Evolutionary conservation across 64 coral and sea anemone species (phyloP).

Genomic region (Actinia equina): DNA sequence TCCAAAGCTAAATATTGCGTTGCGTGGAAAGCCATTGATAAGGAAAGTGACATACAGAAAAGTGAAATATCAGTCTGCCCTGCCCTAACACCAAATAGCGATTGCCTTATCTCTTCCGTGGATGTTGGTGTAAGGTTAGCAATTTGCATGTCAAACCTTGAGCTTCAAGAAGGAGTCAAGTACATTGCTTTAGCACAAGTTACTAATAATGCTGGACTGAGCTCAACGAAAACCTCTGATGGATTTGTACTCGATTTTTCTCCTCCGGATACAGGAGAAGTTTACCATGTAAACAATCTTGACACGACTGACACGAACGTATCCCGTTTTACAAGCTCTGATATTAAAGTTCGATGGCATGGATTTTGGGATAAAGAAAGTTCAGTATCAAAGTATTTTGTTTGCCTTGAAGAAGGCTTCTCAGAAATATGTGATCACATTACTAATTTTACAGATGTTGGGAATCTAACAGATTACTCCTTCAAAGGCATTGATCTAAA

Average conservation of each 20-base stretch:
- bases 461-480: background rate
- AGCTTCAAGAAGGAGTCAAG: conserved; percentile 73
- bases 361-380: conserved; percentile 81
- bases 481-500: background rate
- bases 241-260: conserved; percentile 76
- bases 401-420: conserved; percentile 65
- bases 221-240: conserved; percentile 34
- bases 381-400: conserved; percentile 41
- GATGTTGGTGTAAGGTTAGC: conserved; percentile 46
- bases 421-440: conserved; percentile 45
- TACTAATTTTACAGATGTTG: conserved; percentile 14
- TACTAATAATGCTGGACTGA: conserved; percentile 57
- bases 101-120: conserved; percentile 46
- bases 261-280: conserved; percentile 47
- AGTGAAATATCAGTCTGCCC: conserved; percentile 82
- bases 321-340: conserved; percentile 32
- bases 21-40: conserved; percentile 49
- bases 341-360: conserved; percentile 59
- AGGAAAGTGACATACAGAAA: conserved; percentile 54
- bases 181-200: conserved; percentile 56
- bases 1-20: conserved; percentile 71
- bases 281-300: conserved; percentile 43
- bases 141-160: conserved; percentile 68
- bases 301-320: background rate
- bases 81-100: conserved; percentile 17